Conservation (phyloP, 2,113 vertebrate genomes). For the Amblyopsis rosae region DNA sequence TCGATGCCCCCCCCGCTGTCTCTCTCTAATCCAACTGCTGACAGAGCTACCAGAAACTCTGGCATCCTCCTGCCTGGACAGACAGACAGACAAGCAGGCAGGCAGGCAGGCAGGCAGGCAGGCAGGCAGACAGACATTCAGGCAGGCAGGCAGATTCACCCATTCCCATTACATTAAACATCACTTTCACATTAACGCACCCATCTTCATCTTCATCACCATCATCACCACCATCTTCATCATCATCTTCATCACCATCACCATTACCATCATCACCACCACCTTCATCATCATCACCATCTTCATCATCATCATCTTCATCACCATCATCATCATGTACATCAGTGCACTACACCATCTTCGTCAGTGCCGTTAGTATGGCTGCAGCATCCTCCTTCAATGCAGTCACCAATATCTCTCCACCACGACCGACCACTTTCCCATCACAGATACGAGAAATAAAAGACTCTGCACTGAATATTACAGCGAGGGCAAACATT, state of each 20-base stretch:
- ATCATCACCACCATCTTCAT: neutral
- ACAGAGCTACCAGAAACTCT: conserved; percentile 14
- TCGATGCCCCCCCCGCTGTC: conserved; percentile 47
- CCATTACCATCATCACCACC: conserved; percentile 5
- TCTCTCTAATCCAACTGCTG: conserved; percentile 54
- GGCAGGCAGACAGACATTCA: neutral
- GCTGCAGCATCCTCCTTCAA: neutral
- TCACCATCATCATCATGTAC: neutral
- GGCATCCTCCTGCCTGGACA: neutral
- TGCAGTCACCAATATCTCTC: neutral
- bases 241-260: neutral
- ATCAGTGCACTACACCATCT: neutral
- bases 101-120: neutral
- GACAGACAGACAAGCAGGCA: neutral
- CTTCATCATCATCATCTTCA: neutral
- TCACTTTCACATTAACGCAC: neutral
- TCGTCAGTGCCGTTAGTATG: neutral
- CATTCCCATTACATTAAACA: neutral
- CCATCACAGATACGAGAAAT: no score
- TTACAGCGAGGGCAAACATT: no score
- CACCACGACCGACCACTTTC: neutral
- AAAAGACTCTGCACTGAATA: no score
- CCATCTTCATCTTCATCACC: neutral
- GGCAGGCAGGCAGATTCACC: neutral
- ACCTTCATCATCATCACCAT: neutral